Percentiles rank a stretch among this genome's conserved stretches.
phyloP scores from a whole-genome alignment of 2,113 vertebrate genomes.

The Cromileptes altivelis region DNA sequence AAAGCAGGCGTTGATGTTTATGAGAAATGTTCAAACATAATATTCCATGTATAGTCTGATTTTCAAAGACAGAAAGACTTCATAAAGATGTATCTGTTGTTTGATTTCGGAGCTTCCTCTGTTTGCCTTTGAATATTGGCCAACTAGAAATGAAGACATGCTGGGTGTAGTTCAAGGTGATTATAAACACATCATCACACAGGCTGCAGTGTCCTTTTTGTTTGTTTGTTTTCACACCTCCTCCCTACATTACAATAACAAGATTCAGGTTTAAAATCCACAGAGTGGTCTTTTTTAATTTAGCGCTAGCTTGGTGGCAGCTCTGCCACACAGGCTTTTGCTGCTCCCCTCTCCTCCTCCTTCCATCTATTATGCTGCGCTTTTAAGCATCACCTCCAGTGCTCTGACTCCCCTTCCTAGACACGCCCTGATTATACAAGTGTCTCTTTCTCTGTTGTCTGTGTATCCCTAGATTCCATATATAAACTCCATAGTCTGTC shows the following conservation, averaged over 20 bases:
- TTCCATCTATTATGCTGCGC: neutral
- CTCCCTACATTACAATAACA: neutral
- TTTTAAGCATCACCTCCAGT: neutral
- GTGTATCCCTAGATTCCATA: conserved; percentile 30
- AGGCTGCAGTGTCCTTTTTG: neutral
- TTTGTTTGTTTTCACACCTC: neutral
- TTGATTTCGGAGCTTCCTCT: neutral
- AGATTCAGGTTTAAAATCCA: conserved; percentile 1
- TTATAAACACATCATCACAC: neutral
- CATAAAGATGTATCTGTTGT: neutral
- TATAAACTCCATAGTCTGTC: conserved; percentile 42
- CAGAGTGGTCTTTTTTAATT: conserved; percentile 12
- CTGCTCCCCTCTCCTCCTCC: neutral
- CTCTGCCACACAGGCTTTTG: conserved; percentile 8
- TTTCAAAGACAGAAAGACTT: neutral
- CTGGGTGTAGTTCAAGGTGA: neutral
- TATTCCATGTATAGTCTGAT: neutral
- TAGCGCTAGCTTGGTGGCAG: conserved; percentile 38
- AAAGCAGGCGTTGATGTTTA: neutral
- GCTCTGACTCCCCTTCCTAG: neutral
- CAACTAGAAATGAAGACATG: neutral
- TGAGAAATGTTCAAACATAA: neutral
- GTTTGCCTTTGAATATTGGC: neutral
- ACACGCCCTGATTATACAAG: conserved; percentile 9
- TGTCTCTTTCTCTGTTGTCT: conserved; percentile 7